A percentile compares a stretch with the other conserved stretches of the same genome.
Conservation (phyloP, 1,140 invertebrate genomes). For the Diplogasteroides magnus region DNA sequence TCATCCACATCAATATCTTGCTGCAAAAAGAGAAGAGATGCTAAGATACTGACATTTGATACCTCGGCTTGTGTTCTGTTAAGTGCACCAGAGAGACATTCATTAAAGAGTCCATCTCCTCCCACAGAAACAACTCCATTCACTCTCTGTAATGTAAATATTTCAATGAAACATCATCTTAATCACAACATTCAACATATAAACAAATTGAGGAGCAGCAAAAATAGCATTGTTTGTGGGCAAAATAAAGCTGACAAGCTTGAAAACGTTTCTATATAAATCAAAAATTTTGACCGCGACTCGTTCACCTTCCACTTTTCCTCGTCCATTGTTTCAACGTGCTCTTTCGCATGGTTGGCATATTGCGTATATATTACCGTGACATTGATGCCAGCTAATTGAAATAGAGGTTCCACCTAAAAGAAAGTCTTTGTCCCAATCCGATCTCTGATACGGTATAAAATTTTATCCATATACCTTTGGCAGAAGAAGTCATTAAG, state of each 20-base stretch:
- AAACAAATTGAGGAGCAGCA: background rate
- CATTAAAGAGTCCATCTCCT: constrained; percentile 80
- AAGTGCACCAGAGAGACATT: constrained; percentile 70
- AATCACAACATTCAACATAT: background rate
- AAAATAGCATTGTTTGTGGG: background rate
- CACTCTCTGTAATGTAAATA: constrained; percentile 15
- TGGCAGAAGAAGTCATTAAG: too few relatives aligned
- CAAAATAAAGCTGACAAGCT: background rate
- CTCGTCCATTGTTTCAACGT: background rate
- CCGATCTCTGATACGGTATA: too few relatives aligned
- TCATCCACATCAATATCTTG: background rate
- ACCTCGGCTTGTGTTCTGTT: constrained; percentile 61
- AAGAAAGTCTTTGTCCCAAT: too few relatives aligned
- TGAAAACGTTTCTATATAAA: background rate
- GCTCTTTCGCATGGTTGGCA: background rate
- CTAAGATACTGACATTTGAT: too few relatives aligned
- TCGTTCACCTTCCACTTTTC: background rate
- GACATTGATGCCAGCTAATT: constrained; percentile 11
- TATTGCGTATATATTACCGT: background rate
- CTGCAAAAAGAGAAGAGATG: too few relatives aligned
- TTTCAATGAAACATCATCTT: background rate
- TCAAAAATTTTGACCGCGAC: too few relatives aligned
- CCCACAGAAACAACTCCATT: constrained; percentile 67
- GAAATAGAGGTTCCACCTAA: constrained; percentile 59
- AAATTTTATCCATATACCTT: too few relatives aligned